Percentiles rank a stretch among this genome's conserved stretches.
These are phyloP conservation scores for Antheraea assamensis DNA, from an alignment of 2,888 invertebrate genomes.

Conservation along the genomic window DNA sequence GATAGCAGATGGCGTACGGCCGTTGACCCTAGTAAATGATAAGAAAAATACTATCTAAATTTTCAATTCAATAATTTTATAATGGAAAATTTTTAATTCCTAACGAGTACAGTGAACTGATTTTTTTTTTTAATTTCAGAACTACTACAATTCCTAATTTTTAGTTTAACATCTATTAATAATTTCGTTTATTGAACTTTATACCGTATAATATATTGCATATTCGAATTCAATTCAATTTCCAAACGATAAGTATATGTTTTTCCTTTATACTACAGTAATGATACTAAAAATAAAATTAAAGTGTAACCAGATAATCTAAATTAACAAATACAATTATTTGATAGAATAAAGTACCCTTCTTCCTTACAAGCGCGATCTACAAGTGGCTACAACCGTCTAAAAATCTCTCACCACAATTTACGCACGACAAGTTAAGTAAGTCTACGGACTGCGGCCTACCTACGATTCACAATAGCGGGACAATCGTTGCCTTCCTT, in stretches of 20 bases:
- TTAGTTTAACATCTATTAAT: background rate
- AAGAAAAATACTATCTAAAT: slow-evolving; percentile 11
- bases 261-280: background rate
- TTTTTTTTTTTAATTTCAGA: background rate
- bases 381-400: slow-evolving; percentile 28
- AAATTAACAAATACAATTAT: background rate
- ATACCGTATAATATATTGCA: background rate
- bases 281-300: background rate
- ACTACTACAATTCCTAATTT: background rate
- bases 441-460: slow-evolving; percentile 34
- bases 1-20: slow-evolving; percentile 73
- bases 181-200: background rate
- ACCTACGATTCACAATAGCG: slow-evolving; percentile 36
- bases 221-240: background rate
- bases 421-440: no score
- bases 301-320: background rate
- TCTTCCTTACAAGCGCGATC: background rate
- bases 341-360: background rate
- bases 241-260: background rate
- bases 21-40: slow-evolving; percentile 28
- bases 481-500: slow-evolving; percentile 37
- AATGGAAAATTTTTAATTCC: background rate
- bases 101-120: background rate
- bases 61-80: background rate
- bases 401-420: slow-evolving; percentile 37